Evolutionary conservation across 2,113 vertebrate species (phyloP), one percentile per base, ranked within the genome.

Genomic region (Xenotilapia flavipinnis): DNA sequence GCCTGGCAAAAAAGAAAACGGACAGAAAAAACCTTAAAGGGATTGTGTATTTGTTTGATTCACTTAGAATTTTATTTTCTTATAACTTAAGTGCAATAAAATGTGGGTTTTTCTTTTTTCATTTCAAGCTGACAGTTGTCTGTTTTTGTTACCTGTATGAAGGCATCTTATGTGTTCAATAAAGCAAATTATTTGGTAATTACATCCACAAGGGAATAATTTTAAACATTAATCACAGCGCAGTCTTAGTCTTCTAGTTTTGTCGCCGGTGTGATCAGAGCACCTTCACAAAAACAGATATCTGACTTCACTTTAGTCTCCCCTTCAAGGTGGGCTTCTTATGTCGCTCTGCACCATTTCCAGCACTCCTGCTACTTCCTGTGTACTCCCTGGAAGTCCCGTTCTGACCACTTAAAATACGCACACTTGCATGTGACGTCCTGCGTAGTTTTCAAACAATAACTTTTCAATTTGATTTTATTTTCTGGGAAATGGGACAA

Each of bases 21-120:
- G 97, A 99, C 97, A 98, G 98, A 96, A 95, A 96, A 97, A 97
- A 98, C 97, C 97, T 99, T 98, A 99, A 99, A 99, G 98, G 98
- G 98, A 99, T 99, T 99, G 97, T 99, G 98, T 98, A 98, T 99
- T 96, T 97, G 97, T 99, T 99, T 99, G 98, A 98, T 99, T 99
- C 97, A 99, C 97, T 98, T 99, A 99, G 98, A 99, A 99, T 99
- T 99, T 99, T 99, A 99, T 99, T 99, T 99, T 99, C 98, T 99
- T 99, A 99, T 99, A 99, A 99, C 98, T 99, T 99, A 99, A 99
- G 99, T 99, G 99, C 99, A 99, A 99, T 99, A 99, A 99, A 99
- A 99, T 98, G 98, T 99, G 99, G 96, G 95, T 96, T 95, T 95
- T 96, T 97, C 91, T 96, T 99, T 98, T 97, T 99, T 98, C 98